Base-by-base conservation (phyloP, 2,113 vertebrate species). In the Perca schrenkii region DNA sequence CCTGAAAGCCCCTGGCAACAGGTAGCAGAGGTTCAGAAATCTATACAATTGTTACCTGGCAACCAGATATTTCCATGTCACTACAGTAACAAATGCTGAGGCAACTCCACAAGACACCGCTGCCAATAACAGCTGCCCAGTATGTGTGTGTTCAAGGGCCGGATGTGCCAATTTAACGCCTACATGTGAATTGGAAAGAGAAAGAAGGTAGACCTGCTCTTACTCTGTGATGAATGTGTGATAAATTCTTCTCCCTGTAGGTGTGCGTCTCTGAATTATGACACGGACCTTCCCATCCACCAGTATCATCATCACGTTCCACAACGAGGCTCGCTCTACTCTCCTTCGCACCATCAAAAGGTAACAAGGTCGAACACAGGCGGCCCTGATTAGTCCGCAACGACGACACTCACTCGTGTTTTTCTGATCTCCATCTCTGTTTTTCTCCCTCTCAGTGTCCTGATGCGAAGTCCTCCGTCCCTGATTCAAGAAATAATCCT, bases 401-500 rank as follows among this genome's bases (percentile, higher is more conserved):
- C 28, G 28, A 3, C 36, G 25, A 19, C 60, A 3, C 16, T 28
- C 25, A 31, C 21, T 21, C 15, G 1, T 34, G n/a, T 6, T 49
- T 49, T 25, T 57, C 28, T 61, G 21, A 66, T 58, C 49, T 50
- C 4, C 25, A 1, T 40, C 14, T 19, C 1, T 53, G 13, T 58
- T 16, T 25, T 40, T 3, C 43, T 76, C 16, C 62, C 49, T 19
- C 56, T 54, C 92, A 99, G 98, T 4, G 97, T 99, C 81, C 91
- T 99, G 89, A 97, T 96, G 92, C 93, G 97, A 75, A 99, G 97
- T 80, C 98, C 98, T 80, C 83, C 96, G 22, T 91, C 87, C 79
- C 93, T 99, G 78, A 97, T 99, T 87, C 98, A 97, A 83, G 98
- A 99, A 92, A 98, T 99, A 64, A 97, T 99, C 91, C 93, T 99